These are phyloP conservation scores for Agrotis segetum DNA, from an alignment of 2,888 invertebrate genomes.

Conservation along the genomic window DNA sequence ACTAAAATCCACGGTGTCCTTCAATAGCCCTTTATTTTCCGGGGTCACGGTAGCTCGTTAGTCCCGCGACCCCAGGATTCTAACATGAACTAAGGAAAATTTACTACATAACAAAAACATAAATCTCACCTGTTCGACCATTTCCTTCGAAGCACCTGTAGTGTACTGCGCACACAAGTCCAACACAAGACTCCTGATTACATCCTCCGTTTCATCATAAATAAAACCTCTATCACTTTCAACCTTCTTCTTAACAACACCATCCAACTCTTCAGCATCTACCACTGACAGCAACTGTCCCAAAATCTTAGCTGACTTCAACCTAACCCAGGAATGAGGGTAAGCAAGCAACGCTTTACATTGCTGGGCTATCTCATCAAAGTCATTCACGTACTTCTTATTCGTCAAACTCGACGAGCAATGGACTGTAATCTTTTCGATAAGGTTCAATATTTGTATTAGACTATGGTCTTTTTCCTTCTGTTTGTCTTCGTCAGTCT, in stretches of 20 bases:
- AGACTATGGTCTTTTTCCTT: conserved; percentile 93
- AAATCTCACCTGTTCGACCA: conserved; percentile 93
- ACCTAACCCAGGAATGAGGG: conserved; percentile 96
- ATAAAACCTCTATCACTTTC: conserved; percentile 90
- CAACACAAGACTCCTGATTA: conserved; percentile 92
- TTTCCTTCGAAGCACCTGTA: conserved; percentile 93
- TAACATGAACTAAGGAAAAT: neutral
- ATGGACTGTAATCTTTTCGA: conserved; percentile 92
- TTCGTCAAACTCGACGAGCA: conserved; percentile 92
- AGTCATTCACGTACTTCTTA: conserved; percentile 82
- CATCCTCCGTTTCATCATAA: conserved; percentile 91
- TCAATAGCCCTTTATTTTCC: too few relatives aligned
- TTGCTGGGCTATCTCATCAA: conserved; percentile 92
- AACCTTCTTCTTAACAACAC: conserved; percentile 80
- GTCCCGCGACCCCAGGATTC: too few relatives aligned
- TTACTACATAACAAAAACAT: neutral
- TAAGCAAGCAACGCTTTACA: conserved; percentile 94
- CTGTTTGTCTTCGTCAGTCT: conserved; percentile 91
- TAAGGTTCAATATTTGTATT: conserved; percentile 94
- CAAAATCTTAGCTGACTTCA: conserved; percentile 94
- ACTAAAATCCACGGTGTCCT: too few relatives aligned
- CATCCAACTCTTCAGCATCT: conserved; percentile 91
- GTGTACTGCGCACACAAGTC: conserved; percentile 95
- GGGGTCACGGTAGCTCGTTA: too few relatives aligned
- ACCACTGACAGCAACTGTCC: conserved; percentile 93